Percentiles rank a stretch among this genome's conserved stretches.
Conservation (phyloP, 2,888 invertebrate genomes). For the Ormyrus labotus region DNA sequence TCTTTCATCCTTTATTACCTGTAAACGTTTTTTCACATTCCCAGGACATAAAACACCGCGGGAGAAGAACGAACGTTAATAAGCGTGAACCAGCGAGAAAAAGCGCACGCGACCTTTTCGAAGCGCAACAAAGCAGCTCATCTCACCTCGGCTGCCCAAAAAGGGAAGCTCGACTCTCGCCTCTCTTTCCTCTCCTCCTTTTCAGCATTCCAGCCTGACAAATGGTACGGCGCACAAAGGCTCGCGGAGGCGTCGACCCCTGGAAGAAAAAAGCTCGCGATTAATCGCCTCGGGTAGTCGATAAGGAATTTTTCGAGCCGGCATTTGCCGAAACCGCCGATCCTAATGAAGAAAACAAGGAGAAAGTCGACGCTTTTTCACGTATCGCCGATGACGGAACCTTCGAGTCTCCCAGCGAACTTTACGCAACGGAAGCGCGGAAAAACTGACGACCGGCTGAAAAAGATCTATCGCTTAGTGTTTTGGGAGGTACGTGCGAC, state of each 20-base stretch:
- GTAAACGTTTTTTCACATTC: no score
- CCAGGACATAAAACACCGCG: no score
- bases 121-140: conserved; percentile 15
- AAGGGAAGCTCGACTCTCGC: neutral
- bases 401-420: conserved; percentile 8
- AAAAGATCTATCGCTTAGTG: neutral
- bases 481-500: neutral
- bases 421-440: conserved; percentile 43
- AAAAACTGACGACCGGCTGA: conserved; percentile 6
- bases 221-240: conserved; percentile 33
- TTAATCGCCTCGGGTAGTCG: conserved; percentile 28
- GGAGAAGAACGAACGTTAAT: no score
- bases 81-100: neutral
- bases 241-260: neutral
- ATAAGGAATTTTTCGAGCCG: neutral
- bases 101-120: neutral
- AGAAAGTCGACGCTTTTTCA: conserved; percentile 29
- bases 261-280: conserved; percentile 17
- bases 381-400: conserved; percentile 6
- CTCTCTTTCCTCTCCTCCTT: conserved; percentile 4
- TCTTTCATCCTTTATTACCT: no score
- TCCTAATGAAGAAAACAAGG: conserved; percentile 24
- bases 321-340: conserved; percentile 1
- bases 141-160: conserved; percentile 6
- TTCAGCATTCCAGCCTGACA: conserved; percentile 26